These are phyloP conservation scores for Drosophila subquinaria DNA, from an alignment of 2,888 invertebrate genomes.

Conservation along the genomic window DNA sequence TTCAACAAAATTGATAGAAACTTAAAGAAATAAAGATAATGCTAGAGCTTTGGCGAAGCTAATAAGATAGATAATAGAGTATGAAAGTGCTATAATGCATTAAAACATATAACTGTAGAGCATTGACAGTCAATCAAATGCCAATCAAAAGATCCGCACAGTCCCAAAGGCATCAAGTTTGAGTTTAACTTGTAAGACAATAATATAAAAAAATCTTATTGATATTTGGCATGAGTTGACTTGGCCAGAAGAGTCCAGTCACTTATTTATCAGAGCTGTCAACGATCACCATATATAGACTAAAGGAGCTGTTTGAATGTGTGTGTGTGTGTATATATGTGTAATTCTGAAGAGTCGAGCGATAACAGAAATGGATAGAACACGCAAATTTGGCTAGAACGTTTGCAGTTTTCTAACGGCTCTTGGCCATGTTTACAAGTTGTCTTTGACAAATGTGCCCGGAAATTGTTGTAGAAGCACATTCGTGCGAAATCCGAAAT, in stretches of 20 bases:
- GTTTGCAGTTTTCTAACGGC: conserved; percentile 60
- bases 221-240: conserved; percentile 14
- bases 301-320: conserved; percentile 22
- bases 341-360: conserved; percentile 5
- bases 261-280: conserved; percentile 75
- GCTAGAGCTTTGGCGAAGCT: neutral
- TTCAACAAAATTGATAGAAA: neutral
- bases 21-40: too few species aligned
- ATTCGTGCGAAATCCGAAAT: conserved; percentile 59
- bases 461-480: conserved; percentile 53
- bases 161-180: conserved; percentile 7
- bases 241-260: conserved; percentile 11
- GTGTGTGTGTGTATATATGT: neutral
- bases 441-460: conserved; percentile 75
- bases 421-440: conserved; percentile 65
- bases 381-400: conserved; percentile 61
- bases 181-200: neutral
- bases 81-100: neutral
- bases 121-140: conserved; percentile 4
- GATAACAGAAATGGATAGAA: conserved; percentile 52
- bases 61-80: neutral
- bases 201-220: conserved; percentile 11
- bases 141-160: neutral
- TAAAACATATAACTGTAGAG: neutral
- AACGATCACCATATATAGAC: conserved; percentile 60